phyloP scores from a whole-genome alignment of 2,888 invertebrate species.

The Thymelicus lineola region DNA sequence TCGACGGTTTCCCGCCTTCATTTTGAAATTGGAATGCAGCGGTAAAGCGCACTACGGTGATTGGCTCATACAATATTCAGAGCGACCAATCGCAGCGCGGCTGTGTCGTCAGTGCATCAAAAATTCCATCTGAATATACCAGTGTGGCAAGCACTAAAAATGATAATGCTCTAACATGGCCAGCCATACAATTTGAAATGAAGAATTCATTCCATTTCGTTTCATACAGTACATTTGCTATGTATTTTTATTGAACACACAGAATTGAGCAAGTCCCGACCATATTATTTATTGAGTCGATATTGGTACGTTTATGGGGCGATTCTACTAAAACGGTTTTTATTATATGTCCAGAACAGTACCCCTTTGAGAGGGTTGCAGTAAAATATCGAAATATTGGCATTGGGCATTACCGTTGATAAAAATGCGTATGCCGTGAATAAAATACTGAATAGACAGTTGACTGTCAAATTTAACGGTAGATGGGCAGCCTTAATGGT shows the following conservation, averaged over 20 bases:
- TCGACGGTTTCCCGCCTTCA: conserved; percentile 60
- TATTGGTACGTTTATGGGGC: conserved; percentile 54
- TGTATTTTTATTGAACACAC: conserved; percentile 79
- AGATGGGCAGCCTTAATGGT: conserved; percentile 25
- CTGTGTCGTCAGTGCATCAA: conserved; percentile 86
- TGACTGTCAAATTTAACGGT: conserved; percentile 34
- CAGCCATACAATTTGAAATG: conserved; percentile 82
- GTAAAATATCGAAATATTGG: conserved; percentile 36
- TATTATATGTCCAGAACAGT: conserved; percentile 48
- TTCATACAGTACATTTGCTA: conserved; percentile 70
- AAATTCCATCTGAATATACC: conserved; percentile 85
- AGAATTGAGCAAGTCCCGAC: conserved; percentile 67
- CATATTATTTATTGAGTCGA: conserved; percentile 76
- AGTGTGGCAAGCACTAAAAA: conserved; percentile 85
- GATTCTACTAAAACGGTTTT: conserved; percentile 52
- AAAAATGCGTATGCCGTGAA: conserved; percentile 24
- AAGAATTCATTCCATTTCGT: conserved; percentile 79
- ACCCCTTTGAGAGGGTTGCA: conserved; percentile 39
- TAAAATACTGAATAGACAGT: conserved; percentile 25
- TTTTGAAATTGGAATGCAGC: conserved; percentile 84
- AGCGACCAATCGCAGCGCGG: conserved; percentile 78
- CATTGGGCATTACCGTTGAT: conserved; percentile 33
- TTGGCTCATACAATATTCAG: conserved; percentile 85
- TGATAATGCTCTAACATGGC: conserved; percentile 84
- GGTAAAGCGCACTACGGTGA: conserved; percentile 80